These are phyloP conservation scores for Puntigrus tetrazona DNA, from an alignment of 2,113 vertebrate species.

Conservation along the genomic window DNA sequence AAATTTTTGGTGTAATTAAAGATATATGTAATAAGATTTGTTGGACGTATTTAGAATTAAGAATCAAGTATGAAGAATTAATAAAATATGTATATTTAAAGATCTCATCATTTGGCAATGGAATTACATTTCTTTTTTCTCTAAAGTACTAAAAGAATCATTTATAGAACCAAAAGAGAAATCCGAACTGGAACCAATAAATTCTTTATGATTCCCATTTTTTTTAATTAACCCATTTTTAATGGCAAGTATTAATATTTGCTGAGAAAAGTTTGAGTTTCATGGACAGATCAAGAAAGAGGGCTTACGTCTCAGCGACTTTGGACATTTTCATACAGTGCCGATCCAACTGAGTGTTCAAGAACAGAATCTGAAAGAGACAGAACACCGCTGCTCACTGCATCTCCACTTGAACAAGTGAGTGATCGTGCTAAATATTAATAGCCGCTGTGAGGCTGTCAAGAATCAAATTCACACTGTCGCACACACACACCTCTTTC, in stretches of 20 bases:
- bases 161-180: neutral
- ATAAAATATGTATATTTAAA: neutral
- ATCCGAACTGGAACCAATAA: neutral
- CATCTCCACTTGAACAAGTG: neutral
- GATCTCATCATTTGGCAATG: neutral
- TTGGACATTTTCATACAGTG: slow-evolving; percentile 99
- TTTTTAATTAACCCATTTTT: neutral
- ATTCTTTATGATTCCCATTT: neutral
- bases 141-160: neutral
- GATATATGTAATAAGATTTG: neutral
- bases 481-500: slow-evolving; percentile 80
- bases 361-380: slow-evolving; percentile 86
- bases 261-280: neutral
- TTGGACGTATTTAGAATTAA: neutral
- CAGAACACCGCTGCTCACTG: neutral
- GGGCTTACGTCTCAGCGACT: slow-evolving; percentile 93
- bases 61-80: neutral
- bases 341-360: slow-evolving; percentile 92
- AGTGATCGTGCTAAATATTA: slow-evolving; percentile 3
- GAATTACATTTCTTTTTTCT: neutral
- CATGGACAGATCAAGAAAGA: neutral
- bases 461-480: neutral
- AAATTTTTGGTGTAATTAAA: neutral
- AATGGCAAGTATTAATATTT: neutral
- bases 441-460: slow-evolving; percentile 8